A percentile compares a stretch with the other conserved stretches of the same genome.
These are phyloP conservation scores for Nerophis lumbriciformis DNA, from an alignment of 2,113 vertebrate species.

Conservation along the genomic window DNA sequence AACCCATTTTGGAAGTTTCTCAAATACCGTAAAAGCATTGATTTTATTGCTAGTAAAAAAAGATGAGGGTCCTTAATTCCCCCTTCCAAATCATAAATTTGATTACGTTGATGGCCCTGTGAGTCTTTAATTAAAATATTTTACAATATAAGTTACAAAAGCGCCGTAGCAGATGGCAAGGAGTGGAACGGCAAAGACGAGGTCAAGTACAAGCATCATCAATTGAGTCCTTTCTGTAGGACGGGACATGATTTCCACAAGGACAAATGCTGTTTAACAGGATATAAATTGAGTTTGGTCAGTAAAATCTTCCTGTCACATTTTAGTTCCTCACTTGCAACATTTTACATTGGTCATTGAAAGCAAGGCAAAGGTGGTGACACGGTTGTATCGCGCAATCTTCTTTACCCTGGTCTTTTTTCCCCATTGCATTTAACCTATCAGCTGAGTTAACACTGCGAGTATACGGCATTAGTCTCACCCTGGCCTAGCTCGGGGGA, in stretches of 20 bases:
- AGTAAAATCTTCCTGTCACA: background rate
- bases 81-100: slow-evolving; percentile 5
- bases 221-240: background rate
- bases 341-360: background rate
- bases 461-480: too few species aligned
- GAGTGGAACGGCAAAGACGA: background rate
- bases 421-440: too few species aligned
- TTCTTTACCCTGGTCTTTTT: background rate
- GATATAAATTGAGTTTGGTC: slow-evolving; percentile 9
- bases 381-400: background rate
- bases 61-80: slow-evolving; percentile 4
- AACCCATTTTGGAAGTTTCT: slow-evolving; percentile 18
- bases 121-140: slow-evolving; percentile 14
- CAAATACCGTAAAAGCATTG: slow-evolving; percentile 16
- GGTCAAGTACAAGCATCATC: background rate
- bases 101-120: slow-evolving; percentile 15
- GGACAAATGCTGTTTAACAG: slow-evolving; percentile 2
- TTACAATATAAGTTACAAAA: slow-evolving; percentile 3
- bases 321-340: background rate
- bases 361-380: background rate
- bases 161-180: background rate
- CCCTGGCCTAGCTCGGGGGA: too few species aligned
- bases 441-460: too few species aligned
- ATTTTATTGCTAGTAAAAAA: slow-evolving; percentile 14
- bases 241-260: background rate